Percentiles rank a stretch among this genome's conserved stretches.
phyloP scores from a whole-genome alignment of 2,888 invertebrate genomes.

The Brachyptera risi region DNA sequence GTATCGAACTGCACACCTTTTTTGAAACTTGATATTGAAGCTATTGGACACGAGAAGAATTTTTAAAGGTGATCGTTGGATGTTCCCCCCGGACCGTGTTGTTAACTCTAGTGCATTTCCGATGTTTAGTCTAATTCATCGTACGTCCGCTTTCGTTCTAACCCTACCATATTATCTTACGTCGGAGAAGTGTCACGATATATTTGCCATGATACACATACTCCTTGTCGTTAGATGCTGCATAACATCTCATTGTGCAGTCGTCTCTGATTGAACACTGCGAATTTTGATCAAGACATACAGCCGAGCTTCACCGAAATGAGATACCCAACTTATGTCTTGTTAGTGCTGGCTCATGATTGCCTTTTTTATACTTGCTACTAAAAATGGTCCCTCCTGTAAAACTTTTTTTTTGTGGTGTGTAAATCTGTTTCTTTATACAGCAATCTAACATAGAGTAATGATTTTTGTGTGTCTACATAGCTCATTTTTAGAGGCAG shows the following conservation, averaged over 20 bases:
- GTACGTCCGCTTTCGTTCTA: not conserved
- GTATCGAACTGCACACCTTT: conserved; percentile 12
- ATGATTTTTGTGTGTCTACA: conserved; percentile 24
- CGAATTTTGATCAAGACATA: not conserved
- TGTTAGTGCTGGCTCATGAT: conserved; percentile 26
- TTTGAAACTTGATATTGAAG: too few species aligned
- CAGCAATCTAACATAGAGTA: not conserved
- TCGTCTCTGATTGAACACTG: not conserved
- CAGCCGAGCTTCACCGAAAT: conserved; percentile 20
- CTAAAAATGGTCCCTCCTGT: conserved; percentile 24
- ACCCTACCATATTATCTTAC: not conserved
- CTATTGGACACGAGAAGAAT: not conserved
- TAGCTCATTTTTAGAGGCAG: conserved; percentile 31
- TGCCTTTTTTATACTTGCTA: conserved; percentile 30
- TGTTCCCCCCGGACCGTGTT: too few species aligned
- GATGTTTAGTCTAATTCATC: not conserved
- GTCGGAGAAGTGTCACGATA: not conserved
- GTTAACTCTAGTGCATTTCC: not conserved
- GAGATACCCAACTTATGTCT: conserved; percentile 12
- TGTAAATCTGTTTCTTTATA: conserved; percentile 17
- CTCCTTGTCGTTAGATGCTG: not conserved
- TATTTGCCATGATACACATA: not conserved
- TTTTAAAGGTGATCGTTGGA: too few species aligned
- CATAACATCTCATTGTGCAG: too few species aligned
- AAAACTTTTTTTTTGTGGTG: conserved; percentile 26